Percentiles rank a stretch among this genome's conserved stretches.
These are phyloP conservation scores for Amblyteles armatorius DNA, from an alignment of 2,888 invertebrate species.

Conservation along the genomic window DNA sequence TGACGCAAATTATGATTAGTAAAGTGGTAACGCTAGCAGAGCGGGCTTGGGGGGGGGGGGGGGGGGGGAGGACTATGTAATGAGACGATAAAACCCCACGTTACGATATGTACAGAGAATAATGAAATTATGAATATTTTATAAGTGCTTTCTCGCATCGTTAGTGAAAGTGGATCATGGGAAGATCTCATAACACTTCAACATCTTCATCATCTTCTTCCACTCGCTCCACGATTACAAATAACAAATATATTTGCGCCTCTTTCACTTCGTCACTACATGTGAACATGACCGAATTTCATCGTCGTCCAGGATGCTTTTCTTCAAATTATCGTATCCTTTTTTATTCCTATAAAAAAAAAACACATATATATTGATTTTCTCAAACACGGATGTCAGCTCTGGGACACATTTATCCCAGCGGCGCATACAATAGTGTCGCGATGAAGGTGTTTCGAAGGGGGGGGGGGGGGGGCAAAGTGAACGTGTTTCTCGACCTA, in stretches of 20 bases:
- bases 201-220: not conserved
- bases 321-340: not conserved
- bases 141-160: conserved; percentile 32
- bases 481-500: conserved; percentile 20
- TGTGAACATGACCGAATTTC: not conserved
- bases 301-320: not conserved
- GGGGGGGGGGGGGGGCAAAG: not conserved
- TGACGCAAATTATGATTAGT: too few species aligned
- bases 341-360: not conserved
- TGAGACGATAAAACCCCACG: not conserved
- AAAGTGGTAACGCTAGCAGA: too few species aligned
- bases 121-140: conserved; percentile 56
- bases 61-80: too few species aligned
- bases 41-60: too few species aligned
- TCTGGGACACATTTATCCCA: not conserved
- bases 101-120: conserved; percentile 17
- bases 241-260: conserved; percentile 19
- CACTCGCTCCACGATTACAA: conserved; percentile 18
- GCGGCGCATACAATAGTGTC: not conserved
- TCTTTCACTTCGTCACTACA: conserved; percentile 1
- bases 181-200: conserved; percentile 47
- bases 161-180: conserved; percentile 62
- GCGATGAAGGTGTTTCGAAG: not conserved
- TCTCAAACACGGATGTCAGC: not conserved
- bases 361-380: not conserved